Conservation (phyloP, 2,113 vertebrate genomes). For the Caracal caracal region DNA sequence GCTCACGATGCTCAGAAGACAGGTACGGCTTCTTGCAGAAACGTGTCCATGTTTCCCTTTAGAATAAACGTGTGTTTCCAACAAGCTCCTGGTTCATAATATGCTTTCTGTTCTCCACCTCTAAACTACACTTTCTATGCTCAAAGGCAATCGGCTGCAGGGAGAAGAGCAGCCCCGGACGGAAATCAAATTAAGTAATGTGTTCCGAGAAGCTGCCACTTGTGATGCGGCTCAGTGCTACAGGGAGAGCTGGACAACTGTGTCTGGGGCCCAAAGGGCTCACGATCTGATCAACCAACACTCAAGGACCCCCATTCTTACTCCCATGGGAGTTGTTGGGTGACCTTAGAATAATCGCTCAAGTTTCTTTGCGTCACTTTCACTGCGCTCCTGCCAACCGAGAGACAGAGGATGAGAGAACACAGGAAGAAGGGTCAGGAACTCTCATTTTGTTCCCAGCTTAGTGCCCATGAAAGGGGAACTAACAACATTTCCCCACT, state of each 20-base stretch:
- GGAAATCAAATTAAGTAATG: not conserved
- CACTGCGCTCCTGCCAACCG: not conserved
- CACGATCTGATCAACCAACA: not conserved
- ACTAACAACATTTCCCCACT: not conserved
- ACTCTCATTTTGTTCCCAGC: not conserved
- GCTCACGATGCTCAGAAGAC: constrained; percentile 49
- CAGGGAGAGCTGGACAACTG: too few relatives aligned
- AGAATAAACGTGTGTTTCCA: not conserved
- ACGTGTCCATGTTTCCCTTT: not conserved
- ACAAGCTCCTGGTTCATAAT: constrained; percentile 19
- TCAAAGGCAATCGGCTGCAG: not conserved
- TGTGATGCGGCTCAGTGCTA: not conserved
- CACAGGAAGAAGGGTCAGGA: not conserved
- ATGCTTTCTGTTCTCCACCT: constrained; percentile 14
- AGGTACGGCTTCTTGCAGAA: constrained; percentile 49
- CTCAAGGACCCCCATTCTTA: not conserved
- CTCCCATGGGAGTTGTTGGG: not conserved
- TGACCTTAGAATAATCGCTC: not conserved
- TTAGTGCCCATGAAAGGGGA: not conserved
- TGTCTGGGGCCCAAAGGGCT: too few relatives aligned
- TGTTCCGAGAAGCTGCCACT: not conserved
- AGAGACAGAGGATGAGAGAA: not conserved
- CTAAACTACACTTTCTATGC: not conserved
- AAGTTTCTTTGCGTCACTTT: not conserved
- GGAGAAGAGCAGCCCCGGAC: not conserved